Percentiles rank a stretch among this genome's conserved stretches.
phyloP scores from a whole-genome alignment of 2,888 invertebrate species.

The Unio pictorum region DNA sequence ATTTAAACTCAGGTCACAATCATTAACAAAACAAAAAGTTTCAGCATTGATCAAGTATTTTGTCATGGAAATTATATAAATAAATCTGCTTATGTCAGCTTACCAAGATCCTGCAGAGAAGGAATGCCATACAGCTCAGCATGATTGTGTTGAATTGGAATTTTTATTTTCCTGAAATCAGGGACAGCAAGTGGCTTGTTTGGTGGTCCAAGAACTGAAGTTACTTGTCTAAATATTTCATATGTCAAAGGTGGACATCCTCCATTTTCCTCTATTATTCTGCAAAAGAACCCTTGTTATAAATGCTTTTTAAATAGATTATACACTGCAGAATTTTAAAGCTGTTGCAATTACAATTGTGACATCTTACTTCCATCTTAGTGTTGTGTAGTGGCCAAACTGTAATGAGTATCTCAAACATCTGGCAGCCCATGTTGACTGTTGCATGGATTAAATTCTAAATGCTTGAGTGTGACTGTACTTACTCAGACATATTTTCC shows the following conservation, averaged over 20 bases:
- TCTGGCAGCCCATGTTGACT: no score
- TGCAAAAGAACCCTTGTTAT: constrained; percentile 18
- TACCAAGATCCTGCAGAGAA: constrained; percentile 51
- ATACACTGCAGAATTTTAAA: neutral
- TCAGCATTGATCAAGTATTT: no score
- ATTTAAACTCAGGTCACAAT: no score
- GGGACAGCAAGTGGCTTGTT: constrained; percentile 48
- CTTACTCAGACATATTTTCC: no score
- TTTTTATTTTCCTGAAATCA: constrained; percentile 46
- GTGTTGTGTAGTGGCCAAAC: no score
- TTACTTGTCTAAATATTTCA: constrained; percentile 76
- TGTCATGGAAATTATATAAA: no score
- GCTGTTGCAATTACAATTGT: neutral
- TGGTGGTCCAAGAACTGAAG: constrained; percentile 55
- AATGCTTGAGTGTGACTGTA: no score
- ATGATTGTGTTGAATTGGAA: constrained; percentile 76
- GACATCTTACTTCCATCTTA: no score
- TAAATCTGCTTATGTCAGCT: constrained; percentile 4
- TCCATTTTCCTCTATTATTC: constrained; percentile 79
- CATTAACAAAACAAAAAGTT: no score
- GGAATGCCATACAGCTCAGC: constrained; percentile 48
- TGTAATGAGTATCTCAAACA: no score
- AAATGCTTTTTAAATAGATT: neutral
- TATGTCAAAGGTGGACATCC: constrained; percentile 80
- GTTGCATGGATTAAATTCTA: no score